Percentiles rank a stretch among this genome's conserved stretches.
Evolutionary conservation across 2,888 invertebrate genomes (phyloP).

Genomic region (Hirtodrosophila alboralis): DNA sequence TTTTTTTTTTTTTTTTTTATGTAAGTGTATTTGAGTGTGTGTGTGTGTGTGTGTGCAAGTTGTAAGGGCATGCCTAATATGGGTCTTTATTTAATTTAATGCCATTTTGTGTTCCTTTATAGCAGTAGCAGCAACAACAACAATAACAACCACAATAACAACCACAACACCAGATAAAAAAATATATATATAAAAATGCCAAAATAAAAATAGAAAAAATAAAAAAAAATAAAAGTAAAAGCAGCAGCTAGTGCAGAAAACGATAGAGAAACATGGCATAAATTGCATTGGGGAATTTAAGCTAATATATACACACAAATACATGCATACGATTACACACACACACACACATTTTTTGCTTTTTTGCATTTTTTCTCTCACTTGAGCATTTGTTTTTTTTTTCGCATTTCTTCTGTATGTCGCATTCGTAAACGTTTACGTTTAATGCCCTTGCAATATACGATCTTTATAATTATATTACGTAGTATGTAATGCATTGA

Average conservation of each 20-base stretch:
- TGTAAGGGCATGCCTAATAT: slow-evolving; percentile 73
- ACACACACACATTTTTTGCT: background rate
- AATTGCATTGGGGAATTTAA: slow-evolving; percentile 23
- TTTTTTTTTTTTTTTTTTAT: too few species aligned
- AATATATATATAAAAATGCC: background rate
- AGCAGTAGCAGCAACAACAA: slow-evolving; percentile 20
- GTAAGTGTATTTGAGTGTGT: too few species aligned
- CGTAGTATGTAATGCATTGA: too few species aligned
- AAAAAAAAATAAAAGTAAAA: background rate
- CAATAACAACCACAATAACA: slow-evolving; percentile 16
- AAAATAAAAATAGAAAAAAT: background rate
- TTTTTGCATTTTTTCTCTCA: background rate
- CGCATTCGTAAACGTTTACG: slow-evolving; percentile 10
- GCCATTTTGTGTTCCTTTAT: slow-evolving; percentile 71
- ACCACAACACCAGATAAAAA: slow-evolving; percentile 10
- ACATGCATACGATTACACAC: background rate
- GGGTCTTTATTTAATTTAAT: slow-evolving; percentile 78
- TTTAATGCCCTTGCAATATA: too few species aligned
- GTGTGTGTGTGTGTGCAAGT: slow-evolving; percentile 27
- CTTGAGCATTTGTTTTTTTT: background rate
- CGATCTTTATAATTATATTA: too few species aligned
- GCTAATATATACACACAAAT: slow-evolving; percentile 4
- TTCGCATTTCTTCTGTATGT: background rate
- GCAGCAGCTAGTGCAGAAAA: slow-evolving; percentile 1
- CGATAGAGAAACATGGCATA: slow-evolving; percentile 8